Evolutionary conservation across 2,888 invertebrate species (phyloP).

Genomic region (Tholera decimalis): DNA sequence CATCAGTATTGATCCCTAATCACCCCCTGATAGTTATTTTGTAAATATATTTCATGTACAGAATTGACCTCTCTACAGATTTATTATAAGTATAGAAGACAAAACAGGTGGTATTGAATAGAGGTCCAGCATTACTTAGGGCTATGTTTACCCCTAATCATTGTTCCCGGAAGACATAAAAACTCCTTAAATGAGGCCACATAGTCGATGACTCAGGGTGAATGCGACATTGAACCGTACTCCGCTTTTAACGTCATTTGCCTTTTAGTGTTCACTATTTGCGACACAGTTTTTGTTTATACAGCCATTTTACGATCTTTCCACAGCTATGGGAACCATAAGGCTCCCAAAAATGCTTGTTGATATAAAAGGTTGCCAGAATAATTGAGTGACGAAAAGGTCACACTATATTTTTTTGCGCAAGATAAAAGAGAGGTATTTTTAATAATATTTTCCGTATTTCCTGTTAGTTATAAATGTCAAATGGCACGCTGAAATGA

Average conservation of each 20-base stretch:
- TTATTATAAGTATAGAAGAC: too few relatives aligned
- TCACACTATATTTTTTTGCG: neutral
- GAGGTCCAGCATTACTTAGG: slow-evolving; percentile 17
- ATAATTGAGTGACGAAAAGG: slow-evolving; percentile 30
- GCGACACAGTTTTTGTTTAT: slow-evolving; percentile 58
- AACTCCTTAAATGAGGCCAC: slow-evolving; percentile 3
- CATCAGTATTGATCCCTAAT: too few relatives aligned
- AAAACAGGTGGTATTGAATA: too few relatives aligned
- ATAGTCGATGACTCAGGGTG: slow-evolving; percentile 18
- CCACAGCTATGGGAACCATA: slow-evolving; percentile 31
- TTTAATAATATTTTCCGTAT: slow-evolving; percentile 6
- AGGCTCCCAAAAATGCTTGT: slow-evolving; percentile 18
- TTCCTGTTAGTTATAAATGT: neutral
- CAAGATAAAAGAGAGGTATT: slow-evolving; percentile 10
- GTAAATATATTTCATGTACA: too few relatives aligned
- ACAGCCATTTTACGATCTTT: slow-evolving; percentile 45
- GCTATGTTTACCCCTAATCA: slow-evolving; percentile 11
- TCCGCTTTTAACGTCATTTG: slow-evolving; percentile 57
- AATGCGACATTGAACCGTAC: slow-evolving; percentile 26
- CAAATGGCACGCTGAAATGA: neutral
- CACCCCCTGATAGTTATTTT: too few relatives aligned
- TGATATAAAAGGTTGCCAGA: slow-evolving; percentile 35
- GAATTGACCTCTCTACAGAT: too few relatives aligned
- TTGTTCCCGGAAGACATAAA: slow-evolving; percentile 16
- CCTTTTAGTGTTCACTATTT: slow-evolving; percentile 57